Base-by-base conservation (phyloP, 2,888 invertebrate genomes). In the Ptilodon capucinus region DNA sequence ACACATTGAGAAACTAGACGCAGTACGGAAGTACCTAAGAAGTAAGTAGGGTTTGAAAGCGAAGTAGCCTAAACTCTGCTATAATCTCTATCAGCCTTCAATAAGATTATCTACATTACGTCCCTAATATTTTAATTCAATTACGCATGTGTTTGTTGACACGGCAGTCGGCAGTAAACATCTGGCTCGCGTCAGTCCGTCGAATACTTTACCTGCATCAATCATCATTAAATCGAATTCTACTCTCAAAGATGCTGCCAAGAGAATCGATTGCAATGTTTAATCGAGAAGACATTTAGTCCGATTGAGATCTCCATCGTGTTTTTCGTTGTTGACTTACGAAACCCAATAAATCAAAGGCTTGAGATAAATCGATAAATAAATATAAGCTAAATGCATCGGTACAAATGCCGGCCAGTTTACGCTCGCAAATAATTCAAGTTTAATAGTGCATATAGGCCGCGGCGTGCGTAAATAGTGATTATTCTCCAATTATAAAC, bases 401-500 rank as follows among this genome's bases (percentile, higher is more conserved):
- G 42, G 42, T 45, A 40, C 35, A 34, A 34, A 2, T 42, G 32
- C 45, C 36, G 40, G 50, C 43, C 41, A 47, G 53, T 46, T 53
- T 42, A 38, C 45, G 43, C 36, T 51, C 49, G 51, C 53, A 56
- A 53, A 59, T 54, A 51, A 42, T 56, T 53, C 48, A 56, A 54
- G 54, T 55, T 64, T 58, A 68, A 76, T 71, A 64, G 60, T 64
- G 65, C 75, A 64, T 71, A 69, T 76, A 65, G 72, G 76, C 71
- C 73, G 66, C 60, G 42, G 42, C 42, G 48, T 57, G 62, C 71
- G 70, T 74, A 75, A 79, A 78, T 71, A 71, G 54, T 67, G 60
- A 77, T 78, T 76, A 73, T 69, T 74, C 68, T 68, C 71, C 76
- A 76, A 79, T 79, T 72, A 74, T 68, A 71, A 68, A 67, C 64